Conservation (phyloP, 2,797 vertebrate genomes). For the Hippocampus kuda region DNA sequence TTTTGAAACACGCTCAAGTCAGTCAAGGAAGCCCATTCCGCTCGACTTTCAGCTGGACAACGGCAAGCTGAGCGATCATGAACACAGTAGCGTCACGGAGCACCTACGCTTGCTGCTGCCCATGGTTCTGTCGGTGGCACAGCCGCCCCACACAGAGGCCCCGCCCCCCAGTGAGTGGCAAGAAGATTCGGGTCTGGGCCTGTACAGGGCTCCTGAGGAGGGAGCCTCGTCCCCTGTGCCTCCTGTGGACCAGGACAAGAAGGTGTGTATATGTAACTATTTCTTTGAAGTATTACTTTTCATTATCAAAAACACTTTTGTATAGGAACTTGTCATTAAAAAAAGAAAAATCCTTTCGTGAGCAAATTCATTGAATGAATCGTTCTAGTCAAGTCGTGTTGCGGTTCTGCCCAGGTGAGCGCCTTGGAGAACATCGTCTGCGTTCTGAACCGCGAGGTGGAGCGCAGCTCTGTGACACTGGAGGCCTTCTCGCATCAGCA, state of each 20-base stretch:
- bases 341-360: background rate
- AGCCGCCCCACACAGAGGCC: conserved; percentile 39
- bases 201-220: conserved; percentile 61
- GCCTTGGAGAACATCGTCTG: conserved; percentile 92
- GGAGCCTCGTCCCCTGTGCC: conserved; percentile 29
- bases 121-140: conserved; percentile 47
- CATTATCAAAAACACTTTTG: too few relatives aligned
- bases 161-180: conserved; percentile 54
- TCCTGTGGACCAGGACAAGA: conserved; percentile 46
- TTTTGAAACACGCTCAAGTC: too few relatives aligned
- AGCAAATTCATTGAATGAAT: background rate
- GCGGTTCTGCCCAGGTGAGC: conserved; percentile 54
- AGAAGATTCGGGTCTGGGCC: conserved; percentile 61
- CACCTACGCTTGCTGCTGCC: conserved; percentile 81
- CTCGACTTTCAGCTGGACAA: conserved; percentile 72
- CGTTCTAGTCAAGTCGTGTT: background rate
- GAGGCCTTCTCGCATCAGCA: conserved; percentile 83
- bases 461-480: conserved; percentile 71
- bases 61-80: conserved; percentile 77
- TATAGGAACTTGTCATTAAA: too few relatives aligned
- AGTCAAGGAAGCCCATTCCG: background rate
- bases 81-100: conserved; percentile 71
- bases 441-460: conserved; percentile 89
- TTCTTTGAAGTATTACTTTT: too few relatives aligned
- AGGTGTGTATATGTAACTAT: conserved; percentile 25